Base-by-base conservation (phyloP, 2,888 invertebrate species). In the Euproctis similis region DNA sequence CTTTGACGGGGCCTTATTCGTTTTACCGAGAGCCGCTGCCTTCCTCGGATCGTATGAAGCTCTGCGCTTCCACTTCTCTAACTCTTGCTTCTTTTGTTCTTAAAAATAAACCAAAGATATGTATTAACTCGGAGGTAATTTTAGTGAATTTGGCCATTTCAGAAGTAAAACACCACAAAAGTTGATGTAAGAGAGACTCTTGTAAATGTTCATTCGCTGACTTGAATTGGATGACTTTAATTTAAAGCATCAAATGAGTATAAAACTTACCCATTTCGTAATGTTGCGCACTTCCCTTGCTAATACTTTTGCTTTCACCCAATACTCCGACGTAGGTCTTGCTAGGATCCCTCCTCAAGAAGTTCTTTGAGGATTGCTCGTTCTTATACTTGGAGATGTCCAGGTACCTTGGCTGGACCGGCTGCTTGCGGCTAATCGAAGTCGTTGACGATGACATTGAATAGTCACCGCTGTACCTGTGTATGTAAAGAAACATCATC, bases 51-150 rank as follows among this genome's bases (percentile, higher is more conserved):
- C 96, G 75, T 98, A 98, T 50, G 94, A 95, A 55, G 97, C 97
- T 39, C 98, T 86, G 34, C 97, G 88, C 64, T 96, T 95, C 97
- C 97, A 98, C 81, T 97, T 97, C 69, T 95, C 95, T 85, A 95
- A 90, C 71, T 96, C 95, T 68, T 88, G 88, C 56, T 87, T 87
- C 68, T 88, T 88, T 70, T 86, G 81, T 55, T 85, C 88, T 88
- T 61, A 0, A 55, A 20, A 33, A 7, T 4, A 14, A 14, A 14
- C n/a, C n/a, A n/a, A n/a, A n/a, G n/a, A n/a, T n/a, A n/a, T n/a
- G n/a, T n/a, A n/a, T n/a, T n/a, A n/a, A n/a, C n/a, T n/a, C n/a
- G n/a, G n/a, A n/a, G n/a, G n/a, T n/a, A n/a, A n/a, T n/a, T n/a
- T n/a, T n/a, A n/a, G n/a, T n/a, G n/a, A n/a, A n/a, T n/a, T n/a